These are phyloP conservation scores for Busseola fusca DNA, from an alignment of 2,888 invertebrate genomes.

Conservation along the genomic window DNA sequence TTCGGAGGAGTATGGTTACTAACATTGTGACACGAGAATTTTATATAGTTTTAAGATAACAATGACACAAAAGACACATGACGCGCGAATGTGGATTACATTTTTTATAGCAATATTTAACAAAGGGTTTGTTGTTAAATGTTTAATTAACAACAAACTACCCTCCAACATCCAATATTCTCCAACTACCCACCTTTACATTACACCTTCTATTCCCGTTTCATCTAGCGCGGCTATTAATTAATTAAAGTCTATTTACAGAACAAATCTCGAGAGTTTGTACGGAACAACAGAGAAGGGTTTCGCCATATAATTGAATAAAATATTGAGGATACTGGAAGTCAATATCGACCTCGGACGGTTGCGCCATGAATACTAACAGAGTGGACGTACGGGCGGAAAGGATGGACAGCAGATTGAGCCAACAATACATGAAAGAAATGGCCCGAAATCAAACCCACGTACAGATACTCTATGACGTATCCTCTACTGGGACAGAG, in stretches of 20 bases:
- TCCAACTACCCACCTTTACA: conserved; percentile 16
- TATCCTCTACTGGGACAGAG: too few species aligned
- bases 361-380: conserved; percentile 61
- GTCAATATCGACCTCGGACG: conserved; percentile 64
- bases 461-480: too few species aligned
- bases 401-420: background rate
- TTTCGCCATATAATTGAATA: conserved; percentile 84
- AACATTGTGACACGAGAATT: too few species aligned
- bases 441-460: too few species aligned
- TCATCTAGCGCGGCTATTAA: conserved; percentile 28
- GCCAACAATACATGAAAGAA: too few species aligned
- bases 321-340: conserved; percentile 75
- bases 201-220: conserved; percentile 1
- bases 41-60: too few species aligned
- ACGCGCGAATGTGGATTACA: background rate
- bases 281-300: conserved; percentile 65
- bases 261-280: conserved; percentile 41
- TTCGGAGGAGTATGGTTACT: too few species aligned
- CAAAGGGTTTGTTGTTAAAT: conserved; percentile 3
- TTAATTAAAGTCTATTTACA: conserved; percentile 53
- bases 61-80: background rate
- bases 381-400: conserved; percentile 32
- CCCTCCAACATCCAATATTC: conserved; percentile 5
- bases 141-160: conserved; percentile 8
- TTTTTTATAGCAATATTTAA: background rate